Base-by-base conservation (phyloP, 2,797 vertebrate genomes). In the Scarus forsteni region DNA sequence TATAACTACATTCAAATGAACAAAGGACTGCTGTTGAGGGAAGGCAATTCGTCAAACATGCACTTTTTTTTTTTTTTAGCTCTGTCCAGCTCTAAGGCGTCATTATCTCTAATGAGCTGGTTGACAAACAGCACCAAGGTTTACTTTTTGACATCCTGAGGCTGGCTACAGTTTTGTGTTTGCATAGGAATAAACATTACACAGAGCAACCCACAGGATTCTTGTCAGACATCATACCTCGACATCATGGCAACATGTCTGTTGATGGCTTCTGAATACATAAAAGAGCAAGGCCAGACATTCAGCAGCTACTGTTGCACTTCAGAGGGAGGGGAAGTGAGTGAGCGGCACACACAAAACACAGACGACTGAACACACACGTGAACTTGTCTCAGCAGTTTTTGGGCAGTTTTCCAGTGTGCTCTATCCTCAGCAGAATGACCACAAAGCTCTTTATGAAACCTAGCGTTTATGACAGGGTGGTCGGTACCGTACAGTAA, bases 151-250 rank as follows among this genome's bases (percentile, higher is more conserved):
- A 50, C 15, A 53, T 73, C 65, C 61, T 53, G 51, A 75, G 67
- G 39, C 38, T 54, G 60, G 38, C 65, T 64, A 73, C 53, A 79
- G 19, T 58, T 42, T 79, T 69, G 45, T 61, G 65, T 84, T 92
- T 91, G 89, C 88, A 93, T 89, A 92, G 87, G 50, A 82, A 79
- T 75, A 81, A 64, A 76, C 68, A 77, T 84, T 75, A 73, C 75
- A 72, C 77, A 72, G 67, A 69, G 67, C 79, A 60, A 72, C 77
- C 71, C 19, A 27, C 62, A 66, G 51, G 59, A 69, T 61, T 75
- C 63, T 67, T 73, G 84, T 84, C 67, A 69, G 77, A 73, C 60
- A 61, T 62, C 58, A 73, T 58, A 73, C 18, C 56, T 27, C 62
- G 65, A 64, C 81, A 80, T 86, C 78, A 85, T 74, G 83, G 83